Evolutionary conservation across 2,888 invertebrate genomes (phyloP), one percentile per base, ranked within the genome.

Genomic region (Oscheius myriophilus): DNA sequence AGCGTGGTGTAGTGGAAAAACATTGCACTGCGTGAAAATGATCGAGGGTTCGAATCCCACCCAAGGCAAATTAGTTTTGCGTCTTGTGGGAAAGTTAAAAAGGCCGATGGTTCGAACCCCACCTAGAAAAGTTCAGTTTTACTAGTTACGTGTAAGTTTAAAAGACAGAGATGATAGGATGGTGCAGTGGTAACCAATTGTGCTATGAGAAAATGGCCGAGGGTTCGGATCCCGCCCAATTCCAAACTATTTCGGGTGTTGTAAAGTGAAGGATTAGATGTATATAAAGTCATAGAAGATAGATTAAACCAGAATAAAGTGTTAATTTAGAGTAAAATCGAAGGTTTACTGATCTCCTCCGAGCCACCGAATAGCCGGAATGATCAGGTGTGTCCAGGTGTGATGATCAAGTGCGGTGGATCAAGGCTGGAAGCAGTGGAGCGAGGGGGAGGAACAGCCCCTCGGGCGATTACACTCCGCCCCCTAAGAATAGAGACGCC

Each of bases 401-500:
- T 23, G 45, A 61, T 61, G 61, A 61, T 61, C 61, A 61, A 61
- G 49, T 61, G 61, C 14, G 39, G 26, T 49, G 46, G 33, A 49
- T 49, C 49, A 39, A 49, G 49, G 49, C 61, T 16, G n/a, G 42
- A 33, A 49, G 23, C 11, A 49, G 61, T 49, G 61, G 39, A 61
- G 61, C 49, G 49, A 49, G 61, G 61, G 61, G 61, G 21, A 61
- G 61, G 61, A 61, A 49, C 61, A 61, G 61, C 61, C 61, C 49
- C 61, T 46, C 49, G 46, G 18, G 49, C 43, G 49, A 49, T 61
- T 61, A 61, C 61, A 61, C 61, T 49, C 18, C 45, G 23, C 45
- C 61, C 33, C 46, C 61, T 61, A 61, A 61, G 61, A 61, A 61
- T 61, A 61, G 61, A 46, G 26, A 61, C 61, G 61, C 61, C 61